A percentile compares a stretch with the other conserved stretches of the same genome.
Evolutionary conservation across 1,140 invertebrate species (phyloP).

Genomic region (Bombus huntii): DNA sequence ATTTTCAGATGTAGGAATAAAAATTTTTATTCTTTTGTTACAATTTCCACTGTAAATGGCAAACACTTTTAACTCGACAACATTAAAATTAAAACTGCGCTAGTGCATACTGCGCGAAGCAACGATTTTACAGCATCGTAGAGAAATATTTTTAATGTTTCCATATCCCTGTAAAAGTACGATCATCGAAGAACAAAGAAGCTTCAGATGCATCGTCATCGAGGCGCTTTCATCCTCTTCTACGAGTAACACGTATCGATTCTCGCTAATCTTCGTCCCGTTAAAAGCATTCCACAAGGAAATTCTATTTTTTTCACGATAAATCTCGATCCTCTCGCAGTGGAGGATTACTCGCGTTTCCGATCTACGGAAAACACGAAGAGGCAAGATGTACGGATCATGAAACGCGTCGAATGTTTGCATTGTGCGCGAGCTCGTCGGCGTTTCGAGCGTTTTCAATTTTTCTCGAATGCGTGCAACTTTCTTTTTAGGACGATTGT

Average conservation of each 20-base stretch:
- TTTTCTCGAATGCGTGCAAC: neutral
- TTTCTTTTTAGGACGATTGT: neutral
- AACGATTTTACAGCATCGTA: neutral
- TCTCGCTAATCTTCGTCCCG: neutral
- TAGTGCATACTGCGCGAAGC: no score
- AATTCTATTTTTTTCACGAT: constrained; percentile 3
- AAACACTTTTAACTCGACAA: neutral
- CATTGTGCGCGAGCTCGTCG: constrained; percentile 22
- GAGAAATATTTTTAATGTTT: neutral
- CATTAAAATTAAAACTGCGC: neutral
- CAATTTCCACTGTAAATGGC: neutral
- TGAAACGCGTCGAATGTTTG: constrained; percentile 27
- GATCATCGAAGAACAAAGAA: neutral
- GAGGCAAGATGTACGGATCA: neutral
- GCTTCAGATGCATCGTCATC: neutral
- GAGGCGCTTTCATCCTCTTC: neutral
- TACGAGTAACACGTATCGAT: neutral
- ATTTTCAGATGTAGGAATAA: no score
- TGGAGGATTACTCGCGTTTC: constrained; percentile 8
- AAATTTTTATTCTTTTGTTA: no score
- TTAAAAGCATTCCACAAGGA: constrained; percentile 15
- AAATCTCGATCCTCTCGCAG: neutral
- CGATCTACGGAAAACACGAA: neutral
- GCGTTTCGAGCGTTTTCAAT: constrained; percentile 1
- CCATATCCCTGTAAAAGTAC: neutral